Conservation (phyloP, 2,113 vertebrate species). For the Prinia subflava region DNA sequence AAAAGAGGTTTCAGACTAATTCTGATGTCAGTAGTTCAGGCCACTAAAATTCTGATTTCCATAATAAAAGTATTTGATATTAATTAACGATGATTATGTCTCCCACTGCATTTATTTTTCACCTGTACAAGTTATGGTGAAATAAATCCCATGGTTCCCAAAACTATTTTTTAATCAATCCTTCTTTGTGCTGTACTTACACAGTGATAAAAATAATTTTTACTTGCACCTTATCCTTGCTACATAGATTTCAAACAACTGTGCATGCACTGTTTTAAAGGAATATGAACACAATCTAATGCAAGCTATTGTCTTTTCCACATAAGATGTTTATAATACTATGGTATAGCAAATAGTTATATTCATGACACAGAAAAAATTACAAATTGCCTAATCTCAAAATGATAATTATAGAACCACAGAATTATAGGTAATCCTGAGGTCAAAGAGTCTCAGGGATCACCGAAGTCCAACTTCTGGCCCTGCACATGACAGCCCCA, state of each 20-base stretch:
- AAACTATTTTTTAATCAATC: background rate
- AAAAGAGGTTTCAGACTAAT: background rate
- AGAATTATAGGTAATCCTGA: background rate
- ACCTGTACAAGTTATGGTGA: background rate
- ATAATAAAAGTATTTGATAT: background rate
- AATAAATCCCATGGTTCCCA: background rate
- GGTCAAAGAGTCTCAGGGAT: background rate
- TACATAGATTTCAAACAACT: background rate
- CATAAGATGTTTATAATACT: background rate
- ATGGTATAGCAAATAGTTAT: background rate
- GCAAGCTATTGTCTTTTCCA: background rate
- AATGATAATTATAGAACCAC: rapidly evolving
- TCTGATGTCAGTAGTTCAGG: background rate
- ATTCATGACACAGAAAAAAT: background rate
- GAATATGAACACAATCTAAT: background rate
- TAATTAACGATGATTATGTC: background rate
- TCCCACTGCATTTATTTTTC: background rate
- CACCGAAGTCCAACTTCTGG: rapidly evolving
- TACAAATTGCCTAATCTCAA: background rate
- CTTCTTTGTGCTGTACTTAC: background rate
- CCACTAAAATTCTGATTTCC: background rate
- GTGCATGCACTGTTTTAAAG: background rate
- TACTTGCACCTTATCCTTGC: background rate
- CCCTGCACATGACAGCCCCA: background rate
- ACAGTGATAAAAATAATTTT: background rate